These are phyloP conservation scores for Hyperoplus lanceolatus DNA, from an alignment of 2,797 vertebrate species.

Conservation along the genomic window DNA sequence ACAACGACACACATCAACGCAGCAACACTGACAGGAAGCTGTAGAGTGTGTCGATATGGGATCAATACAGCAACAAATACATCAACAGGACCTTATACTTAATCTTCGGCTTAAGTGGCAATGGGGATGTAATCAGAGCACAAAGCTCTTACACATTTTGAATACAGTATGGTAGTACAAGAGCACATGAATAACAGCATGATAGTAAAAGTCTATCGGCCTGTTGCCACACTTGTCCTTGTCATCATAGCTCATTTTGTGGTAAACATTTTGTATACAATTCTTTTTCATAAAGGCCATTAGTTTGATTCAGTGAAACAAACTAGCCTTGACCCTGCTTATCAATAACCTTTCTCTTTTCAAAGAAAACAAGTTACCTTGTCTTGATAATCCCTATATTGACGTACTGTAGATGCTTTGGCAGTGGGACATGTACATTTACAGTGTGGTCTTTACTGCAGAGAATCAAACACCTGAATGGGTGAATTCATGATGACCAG, in stretches of 20 bases:
- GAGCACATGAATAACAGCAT: slow-evolving; percentile 9
- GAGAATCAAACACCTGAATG: too few relatives aligned
- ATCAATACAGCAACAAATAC: slow-evolving; percentile 68
- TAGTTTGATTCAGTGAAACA: neutral
- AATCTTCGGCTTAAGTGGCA: slow-evolving; percentile 44
- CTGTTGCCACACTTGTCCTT: slow-evolving; percentile 31
- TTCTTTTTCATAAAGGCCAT: neutral
- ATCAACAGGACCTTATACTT: slow-evolving; percentile 52
- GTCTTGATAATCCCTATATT: neutral
- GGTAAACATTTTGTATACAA: neutral
- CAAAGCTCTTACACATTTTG: slow-evolving; percentile 13
- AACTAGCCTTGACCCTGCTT: neutral
- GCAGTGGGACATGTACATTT: too few relatives aligned
- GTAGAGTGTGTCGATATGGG: slow-evolving; percentile 24
- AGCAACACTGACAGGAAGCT: slow-evolving; percentile 43
- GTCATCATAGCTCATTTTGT: neutral
- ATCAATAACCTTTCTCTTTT: slow-evolving; percentile 17
- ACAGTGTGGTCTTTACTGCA: too few relatives aligned
- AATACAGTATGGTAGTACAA: neutral
- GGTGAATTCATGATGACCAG: too few relatives aligned
- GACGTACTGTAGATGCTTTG: neutral
- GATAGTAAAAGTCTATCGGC: slow-evolving; percentile 9
- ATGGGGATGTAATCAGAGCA: slow-evolving; percentile 37
- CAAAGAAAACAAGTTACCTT: slow-evolving; percentile 9
- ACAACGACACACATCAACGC: slow-evolving; percentile 47